phyloP scores from a whole-genome alignment of 2,113 vertebrate genomes.

The Aix galericulata region DNA sequence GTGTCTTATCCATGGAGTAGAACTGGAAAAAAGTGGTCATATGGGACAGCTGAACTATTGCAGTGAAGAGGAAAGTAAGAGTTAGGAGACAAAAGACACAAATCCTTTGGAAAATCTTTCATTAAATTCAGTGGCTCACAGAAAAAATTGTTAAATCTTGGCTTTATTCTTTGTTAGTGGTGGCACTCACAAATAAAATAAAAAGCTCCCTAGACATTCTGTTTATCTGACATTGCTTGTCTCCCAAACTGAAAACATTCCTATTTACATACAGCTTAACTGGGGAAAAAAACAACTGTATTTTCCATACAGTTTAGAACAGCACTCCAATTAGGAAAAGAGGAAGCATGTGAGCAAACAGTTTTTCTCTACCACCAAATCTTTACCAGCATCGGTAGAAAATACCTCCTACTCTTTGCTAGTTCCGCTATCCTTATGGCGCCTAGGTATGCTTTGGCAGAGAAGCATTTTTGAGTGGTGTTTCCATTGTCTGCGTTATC shows the following conservation, averaged over 20 bases:
- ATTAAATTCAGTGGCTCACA: background rate
- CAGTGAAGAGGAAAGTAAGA: background rate
- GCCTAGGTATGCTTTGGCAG: background rate
- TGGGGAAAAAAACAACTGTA: background rate
- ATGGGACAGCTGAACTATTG: background rate
- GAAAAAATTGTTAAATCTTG: background rate
- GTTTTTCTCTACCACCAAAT: background rate
- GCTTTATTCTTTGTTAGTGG: background rate
- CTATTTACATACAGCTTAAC: background rate
- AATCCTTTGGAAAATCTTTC: background rate
- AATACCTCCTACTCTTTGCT: background rate
- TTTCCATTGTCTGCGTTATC: background rate
- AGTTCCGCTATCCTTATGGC: background rate
- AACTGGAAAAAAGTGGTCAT: background rate
- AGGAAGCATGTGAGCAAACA: background rate
- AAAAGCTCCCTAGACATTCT: background rate
- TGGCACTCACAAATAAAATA: background rate
- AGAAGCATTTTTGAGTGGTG: background rate
- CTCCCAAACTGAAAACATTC: background rate
- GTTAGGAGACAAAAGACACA: background rate
- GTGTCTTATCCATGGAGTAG: background rate
- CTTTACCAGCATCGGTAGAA: background rate
- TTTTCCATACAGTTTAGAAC: background rate
- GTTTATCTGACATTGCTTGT: background rate
- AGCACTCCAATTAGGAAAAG: background rate